Conservation (phyloP, 1,140 invertebrate genomes). For the Drosophila kepulauana region DNA sequence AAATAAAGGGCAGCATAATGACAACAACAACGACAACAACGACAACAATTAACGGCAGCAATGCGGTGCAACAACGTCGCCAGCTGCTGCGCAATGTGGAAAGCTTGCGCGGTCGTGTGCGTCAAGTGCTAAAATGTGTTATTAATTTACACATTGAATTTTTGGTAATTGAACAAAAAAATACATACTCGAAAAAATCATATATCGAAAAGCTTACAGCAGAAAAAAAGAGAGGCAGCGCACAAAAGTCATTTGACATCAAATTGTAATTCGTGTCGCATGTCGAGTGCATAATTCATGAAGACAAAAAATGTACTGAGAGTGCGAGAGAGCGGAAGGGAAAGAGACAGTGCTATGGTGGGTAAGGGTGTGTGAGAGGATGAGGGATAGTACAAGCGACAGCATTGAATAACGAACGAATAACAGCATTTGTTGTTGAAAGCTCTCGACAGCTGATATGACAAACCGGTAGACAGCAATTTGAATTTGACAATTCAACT, state of each 20-base stretch:
- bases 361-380: neutral
- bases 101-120: constrained; percentile 75
- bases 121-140: constrained; percentile 84
- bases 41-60: constrained; percentile 28
- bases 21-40: constrained; percentile 19
- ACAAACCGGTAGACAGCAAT: constrained; percentile 31
- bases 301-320: neutral
- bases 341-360: neutral
- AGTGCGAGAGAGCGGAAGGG: neutral
- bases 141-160: constrained; percentile 85
- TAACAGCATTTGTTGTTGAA: constrained; percentile 33
- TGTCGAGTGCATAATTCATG: constrained; percentile 50
- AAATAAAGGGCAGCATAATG: constrained; percentile 24
- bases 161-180: constrained; percentile 74
- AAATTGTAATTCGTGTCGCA: constrained; percentile 43
- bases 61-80: constrained; percentile 61
- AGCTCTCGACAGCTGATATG: constrained; percentile 48
- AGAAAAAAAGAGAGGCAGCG: neutral
- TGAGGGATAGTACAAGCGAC: neutral
- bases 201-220: constrained; percentile 9
- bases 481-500: constrained; percentile 26
- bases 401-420: constrained; percentile 2
- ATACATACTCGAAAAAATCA: neutral
- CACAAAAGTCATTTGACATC: constrained; percentile 37
- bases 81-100: constrained; percentile 72